phyloP scores from a whole-genome alignment of 2,113 vertebrate genomes.

The Toxotes jaculatrix region DNA sequence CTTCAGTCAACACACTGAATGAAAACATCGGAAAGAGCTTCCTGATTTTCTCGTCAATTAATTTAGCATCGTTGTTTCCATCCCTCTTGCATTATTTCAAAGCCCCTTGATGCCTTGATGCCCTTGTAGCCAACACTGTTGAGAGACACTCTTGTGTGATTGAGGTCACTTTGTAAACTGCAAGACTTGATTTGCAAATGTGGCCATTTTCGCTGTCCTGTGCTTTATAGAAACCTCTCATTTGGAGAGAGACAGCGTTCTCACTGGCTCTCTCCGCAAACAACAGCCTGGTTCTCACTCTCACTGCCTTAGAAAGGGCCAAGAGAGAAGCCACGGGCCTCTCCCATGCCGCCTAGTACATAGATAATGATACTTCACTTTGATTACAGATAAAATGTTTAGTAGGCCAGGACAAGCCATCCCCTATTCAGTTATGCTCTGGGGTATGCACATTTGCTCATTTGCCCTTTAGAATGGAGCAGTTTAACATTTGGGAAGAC shows the following conservation, averaged over 20 bases:
- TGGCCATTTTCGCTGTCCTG: slow-evolving; percentile 42
- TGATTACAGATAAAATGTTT: slow-evolving; percentile 50
- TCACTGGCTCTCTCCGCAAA: slow-evolving; percentile 55
- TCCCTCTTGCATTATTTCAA: not conserved
- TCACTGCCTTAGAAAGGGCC: slow-evolving; percentile 32
- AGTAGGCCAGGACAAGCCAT: slow-evolving; percentile 16
- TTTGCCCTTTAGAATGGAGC: slow-evolving; percentile 7
- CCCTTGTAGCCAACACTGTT: slow-evolving; percentile 2
- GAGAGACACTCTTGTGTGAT: slow-evolving; percentile 31
- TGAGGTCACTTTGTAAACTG: slow-evolving; percentile 41
- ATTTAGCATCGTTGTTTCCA: not conserved
- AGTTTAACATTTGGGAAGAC: slow-evolving; percentile 19
- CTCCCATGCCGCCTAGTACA: slow-evolving; percentile 35
- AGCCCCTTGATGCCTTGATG: not conserved
- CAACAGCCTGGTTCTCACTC: slow-evolving; percentile 56
- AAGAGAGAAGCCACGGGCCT: slow-evolving; percentile 31
- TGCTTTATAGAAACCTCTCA: slow-evolving; percentile 73
- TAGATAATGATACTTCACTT: slow-evolving; percentile 55
- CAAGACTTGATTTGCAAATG: slow-evolving; percentile 46
- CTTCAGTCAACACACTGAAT: slow-evolving; percentile 18
- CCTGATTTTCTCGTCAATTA: not conserved
- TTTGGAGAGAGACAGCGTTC: slow-evolving; percentile 67
- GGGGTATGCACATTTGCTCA: not conserved
- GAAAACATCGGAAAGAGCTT: slow-evolving; percentile 1
- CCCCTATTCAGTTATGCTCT: slow-evolving; percentile 14